Conservation (phyloP, 1,140 invertebrate species). For the Rhyzopertha dominica region DNA sequence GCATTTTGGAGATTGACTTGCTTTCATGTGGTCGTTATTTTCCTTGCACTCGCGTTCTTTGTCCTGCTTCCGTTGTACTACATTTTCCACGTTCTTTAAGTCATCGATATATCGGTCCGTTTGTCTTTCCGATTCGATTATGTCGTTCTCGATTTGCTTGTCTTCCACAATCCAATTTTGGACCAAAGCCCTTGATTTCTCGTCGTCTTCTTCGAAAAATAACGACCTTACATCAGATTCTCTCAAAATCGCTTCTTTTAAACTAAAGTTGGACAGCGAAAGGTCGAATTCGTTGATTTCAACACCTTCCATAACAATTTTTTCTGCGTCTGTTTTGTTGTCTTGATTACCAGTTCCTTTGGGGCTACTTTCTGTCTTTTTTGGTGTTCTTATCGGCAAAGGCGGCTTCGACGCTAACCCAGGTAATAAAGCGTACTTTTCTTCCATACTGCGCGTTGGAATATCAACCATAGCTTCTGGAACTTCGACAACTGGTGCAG, state of each 20-base stretch:
- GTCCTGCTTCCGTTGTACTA: too few relatives aligned
- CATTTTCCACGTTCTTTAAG: too few relatives aligned
- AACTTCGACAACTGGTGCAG: neutral
- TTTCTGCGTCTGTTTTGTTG: slow-evolving; percentile 5
- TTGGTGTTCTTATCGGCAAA: slow-evolving; percentile 24
- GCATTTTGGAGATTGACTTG: too few relatives aligned
- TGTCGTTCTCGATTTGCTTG: slow-evolving; percentile 1
- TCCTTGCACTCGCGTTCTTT: too few relatives aligned
- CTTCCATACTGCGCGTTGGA: neutral
- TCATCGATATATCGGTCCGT: slow-evolving; percentile 11
- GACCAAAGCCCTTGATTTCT: too few relatives aligned
- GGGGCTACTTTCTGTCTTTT: slow-evolving; percentile 17
- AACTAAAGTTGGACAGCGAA: slow-evolving; percentile 8
- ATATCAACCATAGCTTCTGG: neutral
- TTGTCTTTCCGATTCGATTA: slow-evolving; percentile 11
- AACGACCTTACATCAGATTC: neutral
- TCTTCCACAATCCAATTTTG: slow-evolving; percentile 19
- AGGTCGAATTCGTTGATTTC: neutral
- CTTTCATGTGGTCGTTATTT: too few relatives aligned
- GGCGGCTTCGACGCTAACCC: slow-evolving; percentile 30
- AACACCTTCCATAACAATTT: neutral
- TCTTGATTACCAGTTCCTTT: slow-evolving; percentile 20
- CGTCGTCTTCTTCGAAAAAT: neutral
- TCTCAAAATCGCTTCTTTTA: neutral
- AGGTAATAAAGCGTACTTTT: slow-evolving; percentile 17